Conservation (phyloP, 64 coral and sea anemone genomes). For the Stylophora pistillata region DNA sequence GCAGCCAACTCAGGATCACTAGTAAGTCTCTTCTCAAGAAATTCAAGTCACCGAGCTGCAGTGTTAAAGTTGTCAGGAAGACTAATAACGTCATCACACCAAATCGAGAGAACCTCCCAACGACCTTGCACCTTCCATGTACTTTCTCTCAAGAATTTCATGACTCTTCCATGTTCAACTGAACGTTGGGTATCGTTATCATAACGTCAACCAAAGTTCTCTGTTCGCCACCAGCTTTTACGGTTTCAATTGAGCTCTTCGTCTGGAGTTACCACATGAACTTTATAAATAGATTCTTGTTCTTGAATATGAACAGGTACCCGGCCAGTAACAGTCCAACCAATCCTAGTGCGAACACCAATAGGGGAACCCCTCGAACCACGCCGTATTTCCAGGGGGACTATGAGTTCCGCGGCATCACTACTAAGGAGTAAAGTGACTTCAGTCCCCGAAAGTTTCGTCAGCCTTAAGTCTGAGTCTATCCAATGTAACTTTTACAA, state of each 20-base stretch:
- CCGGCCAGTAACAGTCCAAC: slow-evolving; percentile 39
- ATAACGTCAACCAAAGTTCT: slow-evolving; percentile 37
- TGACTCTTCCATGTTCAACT: slow-evolving; percentile 24
- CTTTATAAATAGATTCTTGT: slow-evolving; percentile 17
- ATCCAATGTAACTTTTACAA: too few species aligned
- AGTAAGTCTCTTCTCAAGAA: slow-evolving; percentile 16
- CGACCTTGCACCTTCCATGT: slow-evolving; percentile 22
- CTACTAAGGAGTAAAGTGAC: slow-evolving; percentile 35
- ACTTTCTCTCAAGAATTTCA: slow-evolving; percentile 18
- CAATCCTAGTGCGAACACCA: slow-evolving; percentile 16
- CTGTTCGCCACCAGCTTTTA: not conserved
- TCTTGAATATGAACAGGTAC: slow-evolving; percentile 14
- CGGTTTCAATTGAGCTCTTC: not conserved
- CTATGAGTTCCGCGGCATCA: slow-evolving; percentile 28
- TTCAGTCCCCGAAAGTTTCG: slow-evolving; percentile 1
- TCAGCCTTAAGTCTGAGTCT: slow-evolving; percentile 1
- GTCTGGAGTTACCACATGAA: slow-evolving; percentile 10
- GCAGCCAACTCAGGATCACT: slow-evolving; percentile 1
- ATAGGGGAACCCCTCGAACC: slow-evolving; percentile 1
- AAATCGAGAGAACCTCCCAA: slow-evolving; percentile 27
- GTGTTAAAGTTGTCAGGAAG: not conserved
- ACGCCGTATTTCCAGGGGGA: slow-evolving; percentile 5
- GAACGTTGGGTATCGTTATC: slow-evolving; percentile 11
- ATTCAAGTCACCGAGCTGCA: not conserved
- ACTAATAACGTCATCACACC: not conserved